Percentiles rank a stretch among this genome's conserved stretches.
These are phyloP conservation scores for Mormyrops attenuatus DNA, from an alignment of 2,797 vertebrate species.

Conservation along the genomic window DNA sequence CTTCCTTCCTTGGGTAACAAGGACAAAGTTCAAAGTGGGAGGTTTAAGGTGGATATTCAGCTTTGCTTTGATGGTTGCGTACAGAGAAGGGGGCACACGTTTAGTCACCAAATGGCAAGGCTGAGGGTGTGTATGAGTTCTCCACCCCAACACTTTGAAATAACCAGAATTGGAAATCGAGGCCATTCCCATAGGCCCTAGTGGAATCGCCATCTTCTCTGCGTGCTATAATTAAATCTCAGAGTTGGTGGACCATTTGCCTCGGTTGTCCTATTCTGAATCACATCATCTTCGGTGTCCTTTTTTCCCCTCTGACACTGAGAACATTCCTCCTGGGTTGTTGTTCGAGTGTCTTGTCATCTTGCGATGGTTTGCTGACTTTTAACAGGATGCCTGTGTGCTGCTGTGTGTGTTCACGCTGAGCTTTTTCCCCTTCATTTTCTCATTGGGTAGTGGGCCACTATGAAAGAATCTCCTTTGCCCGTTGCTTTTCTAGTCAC, in stretches of 20 bases:
- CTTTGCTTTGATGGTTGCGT: neutral
- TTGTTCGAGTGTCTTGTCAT: neutral
- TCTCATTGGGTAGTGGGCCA: slow-evolving; percentile 4
- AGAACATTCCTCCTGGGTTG: neutral
- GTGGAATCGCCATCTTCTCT: neutral
- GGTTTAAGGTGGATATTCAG: neutral
- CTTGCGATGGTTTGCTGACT: neutral
- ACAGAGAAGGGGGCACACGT: neutral
- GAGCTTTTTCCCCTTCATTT: neutral
- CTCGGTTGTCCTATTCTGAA: neutral
- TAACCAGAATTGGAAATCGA: neutral
- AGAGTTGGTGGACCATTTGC: neutral
- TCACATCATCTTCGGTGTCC: neutral
- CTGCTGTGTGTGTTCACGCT: neutral
- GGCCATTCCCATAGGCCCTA: neutral
- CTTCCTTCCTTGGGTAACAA: neutral
- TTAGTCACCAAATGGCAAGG: neutral
- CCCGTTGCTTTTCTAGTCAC: neutral
- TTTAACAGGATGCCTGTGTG: neutral
- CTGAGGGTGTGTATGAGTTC: too few species aligned
- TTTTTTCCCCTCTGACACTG: neutral
- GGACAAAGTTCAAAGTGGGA: neutral
- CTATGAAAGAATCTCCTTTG: neutral
- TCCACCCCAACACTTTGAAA: neutral
- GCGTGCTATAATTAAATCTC: neutral